phyloP scores from a whole-genome alignment of 1,140 invertebrate genomes.

The Zaprionus nigranus region DNA sequence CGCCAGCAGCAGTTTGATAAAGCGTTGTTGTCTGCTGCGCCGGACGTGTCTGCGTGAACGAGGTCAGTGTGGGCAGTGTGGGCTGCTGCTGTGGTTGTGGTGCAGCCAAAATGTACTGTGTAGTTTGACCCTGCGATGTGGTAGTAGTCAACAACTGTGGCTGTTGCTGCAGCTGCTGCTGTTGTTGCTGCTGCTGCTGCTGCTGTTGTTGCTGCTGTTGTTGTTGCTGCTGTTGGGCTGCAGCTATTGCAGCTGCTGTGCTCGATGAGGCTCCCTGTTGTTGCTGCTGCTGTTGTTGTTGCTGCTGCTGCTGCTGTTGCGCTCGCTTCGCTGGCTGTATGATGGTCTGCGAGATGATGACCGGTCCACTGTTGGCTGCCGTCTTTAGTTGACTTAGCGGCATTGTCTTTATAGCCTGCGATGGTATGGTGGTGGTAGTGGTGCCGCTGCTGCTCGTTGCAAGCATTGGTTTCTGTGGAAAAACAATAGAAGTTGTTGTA shows the following conservation, averaged over 20 bases:
- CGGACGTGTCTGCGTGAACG: slow-evolving; percentile 72
- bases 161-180: slow-evolving; percentile 56
- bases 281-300: slow-evolving; percentile 70
- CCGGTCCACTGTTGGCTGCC: slow-evolving; percentile 77
- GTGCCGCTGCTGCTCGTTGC: slow-evolving; percentile 54
- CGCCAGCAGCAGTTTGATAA: slow-evolving; percentile 65
- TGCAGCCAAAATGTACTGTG: slow-evolving; percentile 61
- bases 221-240: slow-evolving; percentile 67
- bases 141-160: slow-evolving; percentile 33
- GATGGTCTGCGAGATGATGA: slow-evolving; percentile 82
- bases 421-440: slow-evolving; percentile 70
- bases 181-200: slow-evolving; percentile 51
- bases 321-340: slow-evolving; percentile 82
- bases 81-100: slow-evolving; percentile 67
- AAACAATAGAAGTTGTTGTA: not conserved
- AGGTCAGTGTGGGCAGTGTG: slow-evolving; percentile 73
- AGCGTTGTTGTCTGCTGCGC: slow-evolving; percentile 71
- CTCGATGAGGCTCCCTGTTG: slow-evolving; percentile 62
- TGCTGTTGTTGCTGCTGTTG: slow-evolving; percentile 13
- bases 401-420: slow-evolving; percentile 81
- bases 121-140: slow-evolving; percentile 52
- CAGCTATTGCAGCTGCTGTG: slow-evolving; percentile 65
- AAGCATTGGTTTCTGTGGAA: slow-evolving; percentile 65
- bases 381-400: slow-evolving; percentile 78
- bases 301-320: slow-evolving; percentile 60